A percentile compares a stretch with the other conserved stretches of the same genome.
These are phyloP conservation scores for Tachina grossa DNA, from an alignment of 2,888 invertebrate species.

Conservation along the genomic window DNA sequence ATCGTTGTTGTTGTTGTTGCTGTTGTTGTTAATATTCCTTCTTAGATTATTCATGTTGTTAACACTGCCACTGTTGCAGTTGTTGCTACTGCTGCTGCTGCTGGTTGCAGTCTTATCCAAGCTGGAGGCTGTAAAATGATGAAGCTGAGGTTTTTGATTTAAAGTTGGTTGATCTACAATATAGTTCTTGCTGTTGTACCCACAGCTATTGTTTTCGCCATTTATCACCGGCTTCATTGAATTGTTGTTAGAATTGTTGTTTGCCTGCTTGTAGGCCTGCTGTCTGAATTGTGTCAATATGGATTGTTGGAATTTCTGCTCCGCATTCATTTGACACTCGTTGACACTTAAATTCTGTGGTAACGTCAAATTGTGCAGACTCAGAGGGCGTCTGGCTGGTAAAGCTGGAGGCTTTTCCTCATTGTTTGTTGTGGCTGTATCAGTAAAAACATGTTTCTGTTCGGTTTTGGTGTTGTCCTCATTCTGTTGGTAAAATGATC, in stretches of 20 bases:
- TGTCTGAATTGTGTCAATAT: conserved; percentile 60
- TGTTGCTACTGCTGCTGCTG: conserved; percentile 4
- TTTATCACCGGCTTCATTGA: conserved; percentile 58
- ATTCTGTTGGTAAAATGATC: conserved; percentile 57
- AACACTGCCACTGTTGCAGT: conserved; percentile 56
- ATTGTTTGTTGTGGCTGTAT: conserved; percentile 8
- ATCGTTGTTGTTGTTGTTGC: conserved; percentile 63
- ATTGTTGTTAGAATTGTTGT: conserved; percentile 54
- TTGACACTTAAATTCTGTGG: conserved; percentile 50
- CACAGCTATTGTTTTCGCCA: conserved; percentile 50
- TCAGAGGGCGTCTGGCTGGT: conserved; percentile 76
- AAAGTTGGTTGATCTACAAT: conserved; percentile 21
- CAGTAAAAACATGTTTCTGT: conserved; percentile 70
- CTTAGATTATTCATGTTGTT: conserved; percentile 61
- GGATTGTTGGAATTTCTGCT: conserved; percentile 56
- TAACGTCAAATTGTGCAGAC: conserved; percentile 47
- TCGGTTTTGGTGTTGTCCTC: conserved; percentile 65
- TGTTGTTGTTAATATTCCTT: conserved; percentile 62
- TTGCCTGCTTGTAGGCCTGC: conserved; percentile 51
- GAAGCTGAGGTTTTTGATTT: conserved; percentile 59
- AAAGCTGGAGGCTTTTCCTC: conserved; percentile 76
- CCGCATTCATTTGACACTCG: conserved; percentile 46
- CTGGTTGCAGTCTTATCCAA: neutral
- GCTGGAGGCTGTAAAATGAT: conserved; percentile 37
- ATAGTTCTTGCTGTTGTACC: conserved; percentile 52